phyloP scores from a whole-genome alignment of 2,888 invertebrate genomes.

The Heliconius ethilla region DNA sequence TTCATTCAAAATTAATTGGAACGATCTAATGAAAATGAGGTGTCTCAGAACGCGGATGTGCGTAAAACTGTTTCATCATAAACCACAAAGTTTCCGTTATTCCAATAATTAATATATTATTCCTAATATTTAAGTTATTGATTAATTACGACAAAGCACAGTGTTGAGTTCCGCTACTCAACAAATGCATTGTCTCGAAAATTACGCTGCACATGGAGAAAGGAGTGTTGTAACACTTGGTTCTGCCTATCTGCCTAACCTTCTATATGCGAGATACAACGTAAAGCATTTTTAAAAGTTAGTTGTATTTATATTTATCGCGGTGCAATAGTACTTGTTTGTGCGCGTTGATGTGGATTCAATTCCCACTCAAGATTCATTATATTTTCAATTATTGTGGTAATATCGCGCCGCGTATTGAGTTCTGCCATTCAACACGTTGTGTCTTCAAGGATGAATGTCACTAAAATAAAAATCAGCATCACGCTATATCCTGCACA shows the following conservation, averaged over 20 bases:
- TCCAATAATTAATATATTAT: not conserved
- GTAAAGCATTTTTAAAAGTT: not conserved
- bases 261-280: too few relatives aligned
- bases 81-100: not conserved
- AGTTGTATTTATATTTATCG: too few relatives aligned
- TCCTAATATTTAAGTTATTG: not conserved
- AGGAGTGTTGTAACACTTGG: not conserved
- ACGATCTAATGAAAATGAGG: not conserved
- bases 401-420: too few relatives aligned
- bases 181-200: not conserved
- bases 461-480: too few relatives aligned
- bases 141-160: not conserved
- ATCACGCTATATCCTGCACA: too few relatives aligned
- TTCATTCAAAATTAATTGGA: constrained; percentile 6
- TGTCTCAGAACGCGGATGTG: not conserved
- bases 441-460: too few relatives aligned
- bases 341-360: too few relatives aligned
- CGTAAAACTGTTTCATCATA: not conserved
- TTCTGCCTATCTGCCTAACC: not conserved
- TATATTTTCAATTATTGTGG: too few relatives aligned
- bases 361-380: too few relatives aligned
- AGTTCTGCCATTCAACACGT: too few relatives aligned
- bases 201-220: not conserved
- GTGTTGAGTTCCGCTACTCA: not conserved
- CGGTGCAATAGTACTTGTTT: too few relatives aligned